These are phyloP conservation scores for Bellardia bayeri DNA, from an alignment of 2,888 invertebrate species.

Conservation along the genomic window DNA sequence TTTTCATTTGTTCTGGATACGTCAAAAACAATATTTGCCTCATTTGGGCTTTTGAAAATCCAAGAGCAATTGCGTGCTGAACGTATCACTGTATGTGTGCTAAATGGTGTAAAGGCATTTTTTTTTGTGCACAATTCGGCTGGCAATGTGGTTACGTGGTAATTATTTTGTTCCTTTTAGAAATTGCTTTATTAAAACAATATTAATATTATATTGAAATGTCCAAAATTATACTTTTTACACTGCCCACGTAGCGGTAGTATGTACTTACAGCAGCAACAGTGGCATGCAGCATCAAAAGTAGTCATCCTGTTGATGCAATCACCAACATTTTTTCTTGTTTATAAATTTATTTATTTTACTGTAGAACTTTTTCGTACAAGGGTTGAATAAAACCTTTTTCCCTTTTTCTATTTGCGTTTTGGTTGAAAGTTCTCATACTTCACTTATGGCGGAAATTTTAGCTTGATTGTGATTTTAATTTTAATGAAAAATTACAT, in stretches of 20 bases:
- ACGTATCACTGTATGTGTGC: no score
- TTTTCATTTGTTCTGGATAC: no score
- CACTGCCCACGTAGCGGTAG: constrained; percentile 15
- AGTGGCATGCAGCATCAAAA: constrained; percentile 26
- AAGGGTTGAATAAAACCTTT: constrained; percentile 62
- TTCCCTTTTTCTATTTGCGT: not conserved
- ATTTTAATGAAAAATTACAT: constrained; percentile 73
- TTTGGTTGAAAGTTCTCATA: constrained; percentile 33
- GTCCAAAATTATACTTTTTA: not conserved
- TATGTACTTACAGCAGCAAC: not conserved
- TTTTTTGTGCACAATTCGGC: no score
- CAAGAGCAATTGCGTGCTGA: no score
- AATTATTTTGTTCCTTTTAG: no score
- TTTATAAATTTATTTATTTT: constrained; percentile 65
- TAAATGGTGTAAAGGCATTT: no score
- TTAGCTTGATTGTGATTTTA: constrained; percentile 69
- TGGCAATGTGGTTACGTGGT: no score
- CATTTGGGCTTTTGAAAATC: no score
- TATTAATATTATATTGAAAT: no score
- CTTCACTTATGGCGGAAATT: constrained; percentile 41
- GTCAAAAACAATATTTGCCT: no score
- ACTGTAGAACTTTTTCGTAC: constrained; percentile 18
- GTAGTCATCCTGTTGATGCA: constrained; percentile 56
- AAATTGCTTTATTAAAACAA: no score
- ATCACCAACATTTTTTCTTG: constrained; percentile 60